Evolutionary conservation across 2,888 invertebrate species (phyloP).

Genomic region (Athetis lepigone): DNA sequence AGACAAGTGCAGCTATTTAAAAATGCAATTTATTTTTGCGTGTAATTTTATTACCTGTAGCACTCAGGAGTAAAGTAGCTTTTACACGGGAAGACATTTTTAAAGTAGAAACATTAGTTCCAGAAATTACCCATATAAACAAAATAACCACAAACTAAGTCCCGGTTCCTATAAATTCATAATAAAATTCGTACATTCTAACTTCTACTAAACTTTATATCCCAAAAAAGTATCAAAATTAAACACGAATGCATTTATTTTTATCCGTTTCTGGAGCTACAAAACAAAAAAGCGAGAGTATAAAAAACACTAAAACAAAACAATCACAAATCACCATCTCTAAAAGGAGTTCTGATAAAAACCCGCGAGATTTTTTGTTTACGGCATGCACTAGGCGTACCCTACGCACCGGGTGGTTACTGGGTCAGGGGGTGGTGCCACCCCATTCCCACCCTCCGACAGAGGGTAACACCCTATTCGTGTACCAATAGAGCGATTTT

Average conservation of each 20-base stretch:
- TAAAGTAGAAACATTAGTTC: too few relatives aligned
- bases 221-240: not conserved
- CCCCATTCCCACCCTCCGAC: conserved; percentile 69
- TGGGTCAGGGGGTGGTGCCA: conserved; percentile 79
- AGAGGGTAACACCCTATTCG: conserved; percentile 68
- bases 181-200: too few relatives aligned
- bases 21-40: too few relatives aligned
- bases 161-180: too few relatives aligned
- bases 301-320: conserved; percentile 36
- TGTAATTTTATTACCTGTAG: too few relatives aligned
- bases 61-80: too few relatives aligned
- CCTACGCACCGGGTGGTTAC: conserved; percentile 76
- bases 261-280: not conserved
- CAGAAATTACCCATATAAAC: too few relatives aligned
- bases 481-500: conserved; percentile 68
- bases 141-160: too few relatives aligned
- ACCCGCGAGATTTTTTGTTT: conserved; percentile 60
- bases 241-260: not conserved
- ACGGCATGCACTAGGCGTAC: conserved; percentile 64
- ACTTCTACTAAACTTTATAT: not conserved
- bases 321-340: conserved; percentile 22
- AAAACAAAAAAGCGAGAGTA: conserved; percentile 23
- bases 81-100: too few relatives aligned
- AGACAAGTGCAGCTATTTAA: too few relatives aligned
- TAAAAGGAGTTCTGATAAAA: conserved; percentile 45